phyloP scores from a whole-genome alignment of 1,140 invertebrate species.

The Nasonia vitripennis region DNA sequence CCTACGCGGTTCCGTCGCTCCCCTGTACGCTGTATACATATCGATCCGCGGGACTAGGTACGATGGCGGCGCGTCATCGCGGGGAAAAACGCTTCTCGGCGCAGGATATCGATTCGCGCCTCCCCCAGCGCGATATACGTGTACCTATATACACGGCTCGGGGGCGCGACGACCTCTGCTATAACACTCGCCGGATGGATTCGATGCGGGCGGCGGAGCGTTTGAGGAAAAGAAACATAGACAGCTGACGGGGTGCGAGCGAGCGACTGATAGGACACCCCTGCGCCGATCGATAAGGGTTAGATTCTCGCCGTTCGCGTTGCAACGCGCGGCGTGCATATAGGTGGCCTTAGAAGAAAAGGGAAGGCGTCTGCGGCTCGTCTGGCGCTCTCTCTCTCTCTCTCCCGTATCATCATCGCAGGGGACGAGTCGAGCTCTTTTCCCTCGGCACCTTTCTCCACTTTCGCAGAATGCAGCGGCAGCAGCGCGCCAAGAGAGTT shows the following conservation, averaged over 20 bases:
- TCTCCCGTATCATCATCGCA: too few species aligned
- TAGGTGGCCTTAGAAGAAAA: slow-evolving; percentile 31
- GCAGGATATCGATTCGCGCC: neutral
- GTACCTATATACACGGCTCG: neutral
- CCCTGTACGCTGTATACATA: neutral
- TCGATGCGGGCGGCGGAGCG: neutral
- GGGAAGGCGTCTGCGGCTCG: too few species aligned
- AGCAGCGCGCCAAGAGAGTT: neutral
- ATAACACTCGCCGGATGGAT: neutral
- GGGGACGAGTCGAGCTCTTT: too few species aligned
- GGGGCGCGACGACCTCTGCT: neutral
- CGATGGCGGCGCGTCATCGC: neutral
- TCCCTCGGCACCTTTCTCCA: slow-evolving; percentile 37
- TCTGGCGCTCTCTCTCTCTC: neutral
- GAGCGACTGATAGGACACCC: neutral
- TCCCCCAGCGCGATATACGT: neutral
- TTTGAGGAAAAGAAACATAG: neutral
- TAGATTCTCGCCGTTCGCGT: too few species aligned
- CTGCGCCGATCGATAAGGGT: too few species aligned
- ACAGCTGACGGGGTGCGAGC: neutral
- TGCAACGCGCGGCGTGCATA: neutral
- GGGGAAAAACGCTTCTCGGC: neutral
- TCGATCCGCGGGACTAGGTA: neutral
- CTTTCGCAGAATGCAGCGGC: slow-evolving; percentile 35
- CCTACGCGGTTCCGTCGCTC: neutral